phyloP scores from a whole-genome alignment of 1,140 invertebrate genomes.

The Scaptomyza graminum region DNA sequence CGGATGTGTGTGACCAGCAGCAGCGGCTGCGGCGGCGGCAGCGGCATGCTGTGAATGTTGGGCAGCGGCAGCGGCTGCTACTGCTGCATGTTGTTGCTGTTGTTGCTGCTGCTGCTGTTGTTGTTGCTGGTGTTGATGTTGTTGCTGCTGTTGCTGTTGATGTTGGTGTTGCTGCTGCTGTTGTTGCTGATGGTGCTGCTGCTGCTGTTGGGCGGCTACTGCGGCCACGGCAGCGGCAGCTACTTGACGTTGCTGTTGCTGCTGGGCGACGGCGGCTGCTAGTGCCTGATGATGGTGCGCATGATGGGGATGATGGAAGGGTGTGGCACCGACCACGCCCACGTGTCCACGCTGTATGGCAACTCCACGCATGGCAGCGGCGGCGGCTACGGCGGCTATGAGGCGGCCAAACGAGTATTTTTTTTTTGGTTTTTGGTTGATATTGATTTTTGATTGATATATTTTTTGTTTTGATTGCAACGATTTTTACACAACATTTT shows the following conservation, averaged over 20 bases:
- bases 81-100: slow-evolving; percentile 57
- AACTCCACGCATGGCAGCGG: slow-evolving; percentile 88
- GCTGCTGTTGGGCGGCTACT: slow-evolving; percentile 88
- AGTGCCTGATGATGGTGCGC: slow-evolving; percentile 86
- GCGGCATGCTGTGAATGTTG: slow-evolving; percentile 61
- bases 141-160: slow-evolving; percentile 87
- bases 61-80: slow-evolving; percentile 59
- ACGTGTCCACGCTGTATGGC: slow-evolving; percentile 88
- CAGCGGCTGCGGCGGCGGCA: slow-evolving; percentile 64
- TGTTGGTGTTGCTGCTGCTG: slow-evolving; percentile 54
- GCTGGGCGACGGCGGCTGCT: slow-evolving; percentile 86
- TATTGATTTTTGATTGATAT: slow-evolving; percentile 26
- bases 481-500: slow-evolving; percentile 76
- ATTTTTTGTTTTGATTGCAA: slow-evolving; percentile 58
- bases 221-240: slow-evolving; percentile 86
- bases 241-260: slow-evolving; percentile 86
- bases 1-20: slow-evolving; percentile 54
- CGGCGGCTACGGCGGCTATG: slow-evolving; percentile 85
- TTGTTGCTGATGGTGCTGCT: slow-evolving; percentile 84
- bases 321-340: slow-evolving; percentile 84
- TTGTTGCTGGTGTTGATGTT: slow-evolving; percentile 86
- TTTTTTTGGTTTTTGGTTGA: slow-evolving; percentile 45
- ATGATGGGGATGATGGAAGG: slow-evolving; percentile 85
- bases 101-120: slow-evolving; percentile 64
- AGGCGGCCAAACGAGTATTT: slow-evolving; percentile 53